These are phyloP conservation scores for Mesorhabditis spiculigera DNA, from an alignment of 2,888 invertebrate species.

Conservation along the genomic window DNA sequence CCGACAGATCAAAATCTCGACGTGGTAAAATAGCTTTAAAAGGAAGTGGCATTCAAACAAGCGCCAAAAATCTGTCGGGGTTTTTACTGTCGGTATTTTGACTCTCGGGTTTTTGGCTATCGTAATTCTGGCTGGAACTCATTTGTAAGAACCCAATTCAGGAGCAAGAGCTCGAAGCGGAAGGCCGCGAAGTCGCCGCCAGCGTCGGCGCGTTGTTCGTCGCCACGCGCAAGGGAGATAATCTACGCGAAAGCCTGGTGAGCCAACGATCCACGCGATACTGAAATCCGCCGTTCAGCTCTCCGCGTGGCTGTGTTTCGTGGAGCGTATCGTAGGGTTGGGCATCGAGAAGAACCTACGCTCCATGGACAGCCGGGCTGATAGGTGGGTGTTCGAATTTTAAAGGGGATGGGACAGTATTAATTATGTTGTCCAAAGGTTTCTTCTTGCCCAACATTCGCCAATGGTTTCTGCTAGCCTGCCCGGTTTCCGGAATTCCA, in stretches of 20 bases:
- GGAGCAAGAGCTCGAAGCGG: slow-evolving; percentile 21
- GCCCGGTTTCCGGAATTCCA: too few relatives aligned
- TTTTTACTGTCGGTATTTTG: too few relatives aligned
- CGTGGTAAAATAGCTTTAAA: too few relatives aligned
- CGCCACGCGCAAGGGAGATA: neutral
- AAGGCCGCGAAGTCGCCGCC: slow-evolving; percentile 30
- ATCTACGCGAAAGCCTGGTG: neutral
- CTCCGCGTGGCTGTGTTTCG: neutral
- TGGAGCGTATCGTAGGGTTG: neutral
- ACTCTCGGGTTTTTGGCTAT: too few relatives aligned
- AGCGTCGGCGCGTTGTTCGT: slow-evolving; percentile 33
- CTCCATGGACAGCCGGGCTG: neutral
- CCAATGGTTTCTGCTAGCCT: too few relatives aligned
- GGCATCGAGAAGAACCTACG: neutral
- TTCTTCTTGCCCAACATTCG: too few relatives aligned
- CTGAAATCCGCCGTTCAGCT: neutral
- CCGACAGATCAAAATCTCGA: too few relatives aligned
- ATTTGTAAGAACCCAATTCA: slow-evolving; percentile 9
- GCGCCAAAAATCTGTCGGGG: too few relatives aligned
- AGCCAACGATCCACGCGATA: neutral
- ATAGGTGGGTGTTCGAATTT: neutral
- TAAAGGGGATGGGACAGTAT: too few relatives aligned
- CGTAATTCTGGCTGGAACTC: neutral
- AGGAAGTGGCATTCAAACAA: too few relatives aligned
- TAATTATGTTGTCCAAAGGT: too few relatives aligned